Evolutionary conservation across 2,797 vertebrate species (phyloP), one percentile per base, ranked within the genome.

Genomic region (Brotula barbata): DNA sequence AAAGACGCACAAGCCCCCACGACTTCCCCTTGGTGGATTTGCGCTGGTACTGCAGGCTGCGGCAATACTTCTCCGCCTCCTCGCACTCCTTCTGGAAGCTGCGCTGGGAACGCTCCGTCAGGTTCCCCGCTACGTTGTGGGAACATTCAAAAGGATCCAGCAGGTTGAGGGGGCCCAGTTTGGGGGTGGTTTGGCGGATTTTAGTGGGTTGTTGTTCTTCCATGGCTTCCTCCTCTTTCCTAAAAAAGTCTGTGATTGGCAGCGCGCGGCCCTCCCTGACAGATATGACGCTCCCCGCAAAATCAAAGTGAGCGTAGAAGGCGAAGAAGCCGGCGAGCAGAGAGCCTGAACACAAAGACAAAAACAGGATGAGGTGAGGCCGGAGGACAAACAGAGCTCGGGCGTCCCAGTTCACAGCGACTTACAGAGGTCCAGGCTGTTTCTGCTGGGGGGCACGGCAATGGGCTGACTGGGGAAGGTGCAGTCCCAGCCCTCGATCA

Each of bases 71-170:
- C 60, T 94, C 92, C 0, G 94, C 94, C 0, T 87, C 90, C 5
- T 86, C 85, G 51, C 94, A 96, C 71, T 94, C 92, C 39, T 51
- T 83, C 65, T 82, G 86, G 9, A 98, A 93, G 15, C 73, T 88
- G 34, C 79, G 81, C 0, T 89, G 92, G 0, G 91, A 88, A n/a
- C 92, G 92, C 13, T 93, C 86, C 0, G 84, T 92, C 66, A 97
- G 85, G 11, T 97, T 98, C 22, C 93, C 95, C 0, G 95, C 92
- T 3, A 97, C 94, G 0, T 98, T 98, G 87, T 98, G 96, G 66
- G 87, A 91, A 16, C 94, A 86, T 73, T 98, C 95, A 16, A 98
- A 97, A 0, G 96, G 96, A 69, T 98, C 96, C 71, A 96, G 88
- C 20, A 98, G 82, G 64, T 93, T 97, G 41, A 97, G 49, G 11